Evolutionary conservation across 2,888 invertebrate genomes (phyloP), one percentile per base, ranked within the genome.

Genomic region (Bembecia ichneumoniformis): DNA sequence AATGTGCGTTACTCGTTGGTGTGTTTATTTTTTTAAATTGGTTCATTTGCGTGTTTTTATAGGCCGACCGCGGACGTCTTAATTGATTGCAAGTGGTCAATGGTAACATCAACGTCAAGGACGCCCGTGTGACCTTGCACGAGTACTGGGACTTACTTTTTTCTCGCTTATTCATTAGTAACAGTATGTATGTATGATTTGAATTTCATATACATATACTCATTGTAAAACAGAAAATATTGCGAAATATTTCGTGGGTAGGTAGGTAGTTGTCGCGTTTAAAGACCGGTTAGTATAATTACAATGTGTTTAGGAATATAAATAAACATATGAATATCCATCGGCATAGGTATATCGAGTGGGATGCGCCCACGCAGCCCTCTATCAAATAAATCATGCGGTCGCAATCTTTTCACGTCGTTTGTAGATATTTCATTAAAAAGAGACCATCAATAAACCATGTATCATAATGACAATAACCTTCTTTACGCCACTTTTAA

Each of bases 311-410:
- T 34, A 46, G n/a, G 35, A 49, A 47, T 46, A 45, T 58, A 60
- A 57, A 57, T 60, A 55, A 40, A 40, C 28, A 28, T 59, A 57
- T 59, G 62, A 60, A 58, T 61, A 62, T 55, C 59, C 58, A 58
- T 53, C 56, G 52, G 52, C 58, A 60, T 62, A 60, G 60, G 56
- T 60, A 66, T 64, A 58, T 64, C 59, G 62, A 56, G 77, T 76
- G 69, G 77, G 75, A 43, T 71, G 77, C 74, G 70, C 77, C 77
- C 56, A 74, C 77, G 69, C 74, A 64, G 49, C 48, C 51, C 56
- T 52, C 54, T 57, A 56, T 58, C 63, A 54, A 28, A 64, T 77
- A 75, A 74, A 76, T 76, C 72, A 66, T 65, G 16, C 66, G 65
- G 65, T 59, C 60, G 62, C 63, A 60, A 62, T 58, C 59, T 13